Percentiles rank a stretch among this genome's conserved stretches.
These are phyloP conservation scores for Drosophila gaucha DNA, from an alignment of 2,888 invertebrate species.

Conservation along the genomic window DNA sequence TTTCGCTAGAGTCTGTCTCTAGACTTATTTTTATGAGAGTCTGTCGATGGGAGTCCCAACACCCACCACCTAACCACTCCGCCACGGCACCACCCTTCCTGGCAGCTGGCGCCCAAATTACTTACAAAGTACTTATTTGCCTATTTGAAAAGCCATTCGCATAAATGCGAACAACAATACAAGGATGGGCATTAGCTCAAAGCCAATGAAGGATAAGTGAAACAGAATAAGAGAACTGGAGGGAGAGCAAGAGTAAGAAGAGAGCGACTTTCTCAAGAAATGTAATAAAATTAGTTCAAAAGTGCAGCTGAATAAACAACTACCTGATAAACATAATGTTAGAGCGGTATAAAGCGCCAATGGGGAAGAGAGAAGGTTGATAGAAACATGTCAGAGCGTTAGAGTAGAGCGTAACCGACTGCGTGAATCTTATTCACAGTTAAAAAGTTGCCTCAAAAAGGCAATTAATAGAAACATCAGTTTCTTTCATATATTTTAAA, in stretches of 20 bases:
- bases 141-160: constrained; percentile 72
- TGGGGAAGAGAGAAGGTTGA: not conserved
- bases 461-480: not conserved
- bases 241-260: not conserved
- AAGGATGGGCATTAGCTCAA: constrained; percentile 32
- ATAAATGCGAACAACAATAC: constrained; percentile 52
- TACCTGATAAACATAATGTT: constrained; percentile 67
- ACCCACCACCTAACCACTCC: not conserved
- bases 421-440: not conserved
- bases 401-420: not conserved
- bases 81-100: not conserved
- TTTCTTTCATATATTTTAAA: not conserved
- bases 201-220: constrained; percentile 21
- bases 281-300: constrained; percentile 67
- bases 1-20: constrained; percentile 59
- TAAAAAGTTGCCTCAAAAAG: too few species aligned
- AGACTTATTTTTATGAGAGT: constrained; percentile 67
- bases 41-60: constrained; percentile 43
- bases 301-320: constrained; percentile 73
- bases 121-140: constrained; percentile 80
- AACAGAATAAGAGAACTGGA: not conserved
- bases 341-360: not conserved
- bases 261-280: constrained; percentile 37
- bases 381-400: not conserved
- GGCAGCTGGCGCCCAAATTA: constrained; percentile 62